phyloP scores from a whole-genome alignment of 2,888 invertebrate species.

The Lamproptera curius region DNA sequence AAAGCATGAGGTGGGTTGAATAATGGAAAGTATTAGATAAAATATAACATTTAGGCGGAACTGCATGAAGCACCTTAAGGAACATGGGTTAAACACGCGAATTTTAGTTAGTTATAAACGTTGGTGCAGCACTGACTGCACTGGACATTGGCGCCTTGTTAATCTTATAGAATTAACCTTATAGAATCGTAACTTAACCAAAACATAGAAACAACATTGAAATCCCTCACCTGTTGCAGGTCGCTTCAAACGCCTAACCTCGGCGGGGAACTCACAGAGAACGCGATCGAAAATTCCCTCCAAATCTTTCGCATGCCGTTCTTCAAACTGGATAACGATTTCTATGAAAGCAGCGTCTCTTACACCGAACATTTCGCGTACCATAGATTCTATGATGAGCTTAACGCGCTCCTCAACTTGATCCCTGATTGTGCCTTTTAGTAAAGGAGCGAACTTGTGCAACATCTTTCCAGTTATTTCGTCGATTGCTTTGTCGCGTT shows the following conservation, averaged over 20 bases:
- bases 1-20: too few species aligned
- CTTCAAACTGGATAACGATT: constrained; percentile 53
- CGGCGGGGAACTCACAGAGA: constrained; percentile 44
- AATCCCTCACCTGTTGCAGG: constrained; percentile 51
- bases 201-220: constrained; percentile 12
- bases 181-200: too few species aligned
- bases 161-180: too few species aligned
- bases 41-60: too few species aligned
- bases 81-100: too few species aligned
- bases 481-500: constrained; percentile 51
- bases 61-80: too few species aligned
- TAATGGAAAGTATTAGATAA: too few species aligned
- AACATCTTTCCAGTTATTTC: constrained; percentile 49
- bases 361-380: constrained; percentile 53
- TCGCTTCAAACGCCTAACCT: constrained; percentile 43
- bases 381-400: constrained; percentile 33
- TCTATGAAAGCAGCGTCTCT: constrained; percentile 58
- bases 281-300: constrained; percentile 50
- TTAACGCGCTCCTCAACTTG: constrained; percentile 45
- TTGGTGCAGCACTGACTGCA: too few species aligned
- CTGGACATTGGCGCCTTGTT: too few species aligned
- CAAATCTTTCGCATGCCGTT: constrained; percentile 45
- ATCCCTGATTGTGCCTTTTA: constrained; percentile 35
- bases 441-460: constrained; percentile 37
- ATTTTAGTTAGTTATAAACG: too few species aligned